Evolutionary conservation across 2,888 invertebrate species (phyloP).

Genomic region (Ophion obscuratus): DNA sequence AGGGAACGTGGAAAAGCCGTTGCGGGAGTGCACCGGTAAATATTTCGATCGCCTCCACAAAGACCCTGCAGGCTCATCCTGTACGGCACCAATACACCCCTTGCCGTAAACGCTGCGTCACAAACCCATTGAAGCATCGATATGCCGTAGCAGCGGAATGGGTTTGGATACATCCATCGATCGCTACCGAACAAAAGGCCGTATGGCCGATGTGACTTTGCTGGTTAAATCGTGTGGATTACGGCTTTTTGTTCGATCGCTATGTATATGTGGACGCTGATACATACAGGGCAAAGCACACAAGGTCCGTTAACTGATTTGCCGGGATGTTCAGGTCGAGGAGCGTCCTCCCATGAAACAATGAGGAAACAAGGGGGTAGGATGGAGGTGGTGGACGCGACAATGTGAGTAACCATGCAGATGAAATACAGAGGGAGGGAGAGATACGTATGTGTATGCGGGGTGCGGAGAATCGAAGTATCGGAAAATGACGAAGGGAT

Average conservation of each 20-base stretch:
- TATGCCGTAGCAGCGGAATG: slow-evolving; percentile 33
- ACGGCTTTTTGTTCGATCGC: slow-evolving; percentile 15
- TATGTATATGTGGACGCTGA: not conserved
- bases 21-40: slow-evolving; percentile 50
- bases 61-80: slow-evolving; percentile 30
- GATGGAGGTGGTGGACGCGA: slow-evolving; percentile 11
- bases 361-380: slow-evolving; percentile 50
- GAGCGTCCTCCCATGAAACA: slow-evolving; percentile 54
- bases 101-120: slow-evolving; percentile 48
- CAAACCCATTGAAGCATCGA: slow-evolving; percentile 56
- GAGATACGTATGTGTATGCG: slow-evolving; percentile 1
- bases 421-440: slow-evolving; percentile 7
- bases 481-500: slow-evolving; percentile 39
- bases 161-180: slow-evolving; percentile 7
- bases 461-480: slow-evolving; percentile 22
- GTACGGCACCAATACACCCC: slow-evolving; percentile 22
- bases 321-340: slow-evolving; percentile 47
- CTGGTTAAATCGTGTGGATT: slow-evolving; percentile 5
- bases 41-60: slow-evolving; percentile 63
- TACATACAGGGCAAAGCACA: slow-evolving; percentile 20
- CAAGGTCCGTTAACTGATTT: slow-evolving; percentile 32
- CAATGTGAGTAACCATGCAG: slow-evolving; percentile 23
- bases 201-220: slow-evolving; percentile 4
- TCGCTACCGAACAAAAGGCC: slow-evolving; percentile 18
- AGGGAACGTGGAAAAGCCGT: slow-evolving; percentile 45